Evolutionary conservation across 2,888 invertebrate species (phyloP).

Genomic region (Prosopocoilus inquinatus): DNA sequence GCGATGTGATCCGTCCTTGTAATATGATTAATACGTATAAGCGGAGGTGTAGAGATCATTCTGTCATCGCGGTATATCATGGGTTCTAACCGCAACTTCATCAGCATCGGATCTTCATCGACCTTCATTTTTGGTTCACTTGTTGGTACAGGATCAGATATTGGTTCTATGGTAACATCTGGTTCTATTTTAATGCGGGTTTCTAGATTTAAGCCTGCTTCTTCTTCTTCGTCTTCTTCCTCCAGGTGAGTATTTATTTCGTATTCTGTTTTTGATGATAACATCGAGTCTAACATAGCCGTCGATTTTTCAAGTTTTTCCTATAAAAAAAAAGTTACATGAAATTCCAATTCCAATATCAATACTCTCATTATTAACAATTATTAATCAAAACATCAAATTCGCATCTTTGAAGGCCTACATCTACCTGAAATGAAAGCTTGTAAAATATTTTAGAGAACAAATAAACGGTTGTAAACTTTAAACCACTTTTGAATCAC

Average conservation of each 20-base stretch:
- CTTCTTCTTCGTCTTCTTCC: conserved; percentile 26
- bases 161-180: conserved; percentile 28
- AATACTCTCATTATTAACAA: no score
- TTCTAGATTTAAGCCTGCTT: conserved; percentile 33
- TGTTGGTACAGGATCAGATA: neutral
- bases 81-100: neutral
- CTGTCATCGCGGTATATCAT: neutral
- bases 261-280: conserved; percentile 43
- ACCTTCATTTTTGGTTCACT: no score
- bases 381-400: no score
- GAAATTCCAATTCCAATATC: no score
- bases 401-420: no score
- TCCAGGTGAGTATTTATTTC: conserved; percentile 53
- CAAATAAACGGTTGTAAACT: no score
- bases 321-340: conserved; percentile 49
- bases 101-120: neutral
- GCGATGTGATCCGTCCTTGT: neutral
- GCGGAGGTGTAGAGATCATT: neutral
- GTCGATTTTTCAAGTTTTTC: conserved; percentile 60
- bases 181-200: conserved; percentile 30
- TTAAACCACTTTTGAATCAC: no score
- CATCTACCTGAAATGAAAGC: no score
- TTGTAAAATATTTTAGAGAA: no score
- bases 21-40: neutral
- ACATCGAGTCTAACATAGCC: conserved; percentile 59